These are phyloP conservation scores for Hyppa rectilinea DNA, from an alignment of 2,888 invertebrate species.

Conservation along the genomic window DNA sequence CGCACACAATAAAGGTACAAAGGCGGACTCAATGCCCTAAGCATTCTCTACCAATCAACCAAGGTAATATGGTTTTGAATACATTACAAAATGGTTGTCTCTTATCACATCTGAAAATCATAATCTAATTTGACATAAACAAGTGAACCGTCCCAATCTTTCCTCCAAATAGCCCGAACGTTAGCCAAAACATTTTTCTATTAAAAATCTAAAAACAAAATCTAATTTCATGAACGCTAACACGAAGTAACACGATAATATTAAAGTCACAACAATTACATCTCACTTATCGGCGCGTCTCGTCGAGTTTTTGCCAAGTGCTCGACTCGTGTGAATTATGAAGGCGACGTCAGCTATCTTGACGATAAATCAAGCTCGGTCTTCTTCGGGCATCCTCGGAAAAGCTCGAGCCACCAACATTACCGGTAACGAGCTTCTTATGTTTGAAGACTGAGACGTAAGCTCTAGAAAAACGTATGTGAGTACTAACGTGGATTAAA, in stretches of 20 bases:
- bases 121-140: background rate
- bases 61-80: no score
- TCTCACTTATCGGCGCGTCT: constrained; percentile 76
- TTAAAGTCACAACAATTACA: constrained; percentile 79
- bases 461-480: constrained; percentile 38
- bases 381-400: constrained; percentile 66
- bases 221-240: constrained; percentile 53
- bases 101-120: no score
- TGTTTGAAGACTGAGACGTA: constrained; percentile 54
- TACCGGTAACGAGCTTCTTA: constrained; percentile 79
- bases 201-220: constrained; percentile 35
- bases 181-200: constrained; percentile 23
- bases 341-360: constrained; percentile 80
- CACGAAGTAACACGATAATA: constrained; percentile 56
- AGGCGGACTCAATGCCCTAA: no score
- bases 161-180: background rate
- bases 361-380: constrained; percentile 78
- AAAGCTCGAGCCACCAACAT: constrained; percentile 69
- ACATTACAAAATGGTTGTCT: no score
- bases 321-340: constrained; percentile 80
- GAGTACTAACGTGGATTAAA: constrained; percentile 16
- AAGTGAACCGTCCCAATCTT: background rate
- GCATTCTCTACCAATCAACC: no score
- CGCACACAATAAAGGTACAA: no score
- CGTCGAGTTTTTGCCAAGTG: constrained; percentile 76